Evolutionary conservation across 2,113 vertebrate species (phyloP).

Genomic region (Oncorhynchus gorbuscha): DNA sequence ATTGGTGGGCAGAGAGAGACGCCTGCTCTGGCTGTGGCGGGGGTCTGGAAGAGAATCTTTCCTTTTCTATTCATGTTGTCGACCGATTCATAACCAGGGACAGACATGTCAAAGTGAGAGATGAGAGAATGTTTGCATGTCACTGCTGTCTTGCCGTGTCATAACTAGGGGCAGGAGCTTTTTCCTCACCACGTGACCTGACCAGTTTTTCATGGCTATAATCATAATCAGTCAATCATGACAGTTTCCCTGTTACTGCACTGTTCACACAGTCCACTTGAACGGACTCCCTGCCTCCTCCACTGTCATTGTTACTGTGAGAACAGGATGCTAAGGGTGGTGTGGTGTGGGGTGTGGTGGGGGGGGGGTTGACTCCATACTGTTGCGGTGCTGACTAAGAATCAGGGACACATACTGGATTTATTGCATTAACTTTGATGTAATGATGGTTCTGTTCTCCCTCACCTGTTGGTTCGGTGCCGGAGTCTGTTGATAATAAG

Average conservation of each 20-base stretch:
- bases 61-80: too few species aligned
- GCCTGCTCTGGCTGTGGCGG: too few species aligned
- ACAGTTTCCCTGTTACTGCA: neutral
- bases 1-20: neutral
- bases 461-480: constrained; percentile 34
- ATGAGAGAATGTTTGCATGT: neutral
- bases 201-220: neutral
- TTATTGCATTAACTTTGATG: constrained; percentile 49
- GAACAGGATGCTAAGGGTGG: constrained; percentile 9
- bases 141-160: neutral
- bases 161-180: neutral
- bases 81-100: neutral
- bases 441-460: constrained; percentile 41
- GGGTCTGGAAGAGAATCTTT: neutral
- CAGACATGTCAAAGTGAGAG: neutral
- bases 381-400: neutral
- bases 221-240: neutral
- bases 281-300: neutral
- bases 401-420: constrained; percentile 2
- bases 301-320: neutral
- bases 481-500: constrained; percentile 49
- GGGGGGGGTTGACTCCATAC: neutral
- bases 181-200: neutral
- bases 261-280: neutral
- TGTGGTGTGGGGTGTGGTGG: neutral